Evolutionary conservation across 2,888 invertebrate genomes (phyloP), one percentile per base, ranked within the genome.

Genomic region (Stegana nigrithorax): DNA sequence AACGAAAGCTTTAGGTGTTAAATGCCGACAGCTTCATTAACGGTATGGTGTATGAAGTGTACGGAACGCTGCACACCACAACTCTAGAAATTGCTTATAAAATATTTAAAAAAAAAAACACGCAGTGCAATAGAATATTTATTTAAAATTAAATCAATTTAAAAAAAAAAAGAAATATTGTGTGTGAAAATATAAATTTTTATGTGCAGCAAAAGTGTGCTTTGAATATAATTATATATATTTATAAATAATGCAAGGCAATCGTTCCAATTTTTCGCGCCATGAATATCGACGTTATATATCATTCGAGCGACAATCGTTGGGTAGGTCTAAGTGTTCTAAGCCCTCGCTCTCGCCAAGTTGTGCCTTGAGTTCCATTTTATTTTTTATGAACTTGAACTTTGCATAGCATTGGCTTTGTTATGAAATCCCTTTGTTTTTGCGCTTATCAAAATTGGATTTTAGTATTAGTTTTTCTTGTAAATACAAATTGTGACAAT

Each of bases 211-310:
- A 32, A n/a, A 39, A 39, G 17, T 39, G n/a, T 39, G n/a, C 2
- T 4, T 39, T 29, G 5, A 25, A 47, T 25, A 25, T 25, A 25
- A 25, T 47, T 25, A 25, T 25, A 47, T 6, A 47, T 25, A 47
- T 25, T n/a, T 14, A 32, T 32, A 32, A 2, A 53, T 12, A 47
- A 72, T 75, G 68, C 78, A n/a, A n/a, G n/a, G n/a, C n/a, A n/a
- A n/a, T n/a, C n/a, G 81, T 58, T 84, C 84, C 26, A 84, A 84
- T 69, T 84, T 84, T 44, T 75, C 71, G 21, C 77, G 76, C 42
- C 66, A 73, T 69, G 82, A 84, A 56, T 84, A 84, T 60, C 73
- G 70, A 32, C 73, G 81, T 71, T 84, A 84, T 66, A 80, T 84
- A 66, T 84, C 83, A 19, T 84, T 62, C 61, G 84, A 84, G 29